Percentiles rank a stretch among this genome's conserved stretches.
These are phyloP conservation scores for Hartigia nigra DNA, from an alignment of 2,888 invertebrate species.

Conservation along the genomic window DNA sequence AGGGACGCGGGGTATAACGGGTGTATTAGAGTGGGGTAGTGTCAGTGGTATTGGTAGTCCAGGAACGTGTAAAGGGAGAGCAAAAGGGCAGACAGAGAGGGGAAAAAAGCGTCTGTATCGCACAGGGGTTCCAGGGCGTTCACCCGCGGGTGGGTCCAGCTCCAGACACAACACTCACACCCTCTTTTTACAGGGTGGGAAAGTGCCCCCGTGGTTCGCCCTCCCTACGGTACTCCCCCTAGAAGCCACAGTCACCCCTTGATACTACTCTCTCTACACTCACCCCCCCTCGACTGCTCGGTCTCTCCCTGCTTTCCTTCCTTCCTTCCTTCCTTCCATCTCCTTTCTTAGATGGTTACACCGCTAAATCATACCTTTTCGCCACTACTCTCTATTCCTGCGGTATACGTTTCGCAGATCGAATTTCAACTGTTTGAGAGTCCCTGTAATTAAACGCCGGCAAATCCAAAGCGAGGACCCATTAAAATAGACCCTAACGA, in stretches of 20 bases:
- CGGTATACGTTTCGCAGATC: no score
- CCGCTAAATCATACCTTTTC: neutral
- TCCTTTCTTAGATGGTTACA: neutral
- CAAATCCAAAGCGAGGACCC: slow-evolving; percentile 53
- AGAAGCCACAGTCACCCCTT: neutral
- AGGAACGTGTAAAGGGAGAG: slow-evolving; percentile 17
- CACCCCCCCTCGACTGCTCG: slow-evolving; percentile 30
- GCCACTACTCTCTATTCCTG: no score
- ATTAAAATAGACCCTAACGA: slow-evolving; percentile 57
- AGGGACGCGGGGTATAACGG: slow-evolving; percentile 3
- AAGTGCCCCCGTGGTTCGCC: slow-evolving; percentile 31
- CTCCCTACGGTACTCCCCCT: slow-evolving; percentile 7
- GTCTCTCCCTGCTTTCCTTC: slow-evolving; percentile 18
- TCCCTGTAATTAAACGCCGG: slow-evolving; percentile 54
- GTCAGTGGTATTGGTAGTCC: neutral
- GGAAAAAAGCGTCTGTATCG: slow-evolving; percentile 45
- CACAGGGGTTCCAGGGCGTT: slow-evolving; percentile 56
- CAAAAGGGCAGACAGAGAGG: slow-evolving; percentile 13
- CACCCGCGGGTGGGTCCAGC: slow-evolving; percentile 58
- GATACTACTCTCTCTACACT: slow-evolving; percentile 14
- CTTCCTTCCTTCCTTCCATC: neutral
- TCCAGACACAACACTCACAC: slow-evolving; percentile 58
- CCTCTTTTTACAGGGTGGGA: slow-evolving; percentile 48
- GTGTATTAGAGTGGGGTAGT: neutral
- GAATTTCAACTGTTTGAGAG: slow-evolving; percentile 34